Conservation (phyloP, 1,140 invertebrate species). For the Nephila pilipes region DNA sequence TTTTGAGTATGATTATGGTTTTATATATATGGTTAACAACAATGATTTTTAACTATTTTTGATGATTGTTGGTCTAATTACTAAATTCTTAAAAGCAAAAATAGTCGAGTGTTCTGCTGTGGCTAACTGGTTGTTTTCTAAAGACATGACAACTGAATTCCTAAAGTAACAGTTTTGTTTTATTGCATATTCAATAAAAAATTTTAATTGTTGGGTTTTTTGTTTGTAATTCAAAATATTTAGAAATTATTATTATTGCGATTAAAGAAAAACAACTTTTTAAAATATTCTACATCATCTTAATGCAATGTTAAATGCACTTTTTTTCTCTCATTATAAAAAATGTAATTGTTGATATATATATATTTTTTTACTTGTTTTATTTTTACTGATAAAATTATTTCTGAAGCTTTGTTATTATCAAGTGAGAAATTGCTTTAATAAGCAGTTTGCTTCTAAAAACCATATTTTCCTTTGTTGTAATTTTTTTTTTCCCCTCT, state of each 20-base stretch:
- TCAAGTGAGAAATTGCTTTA: no score
- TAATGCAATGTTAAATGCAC: no score
- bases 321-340: no score
- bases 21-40: no score
- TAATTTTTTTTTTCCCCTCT: no score
- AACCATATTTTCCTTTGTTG: no score
- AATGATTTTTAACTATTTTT: slow-evolving; percentile 80
- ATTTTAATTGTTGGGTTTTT: neutral
- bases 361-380: no score
- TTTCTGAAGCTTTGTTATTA: no score
- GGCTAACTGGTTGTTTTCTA: slow-evolving; percentile 99
- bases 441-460: no score
- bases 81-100: slow-evolving; percentile 98
- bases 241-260: neutral
- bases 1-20: neutral
- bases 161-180: slow-evolving; percentile 86
- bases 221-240: neutral
- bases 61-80: slow-evolving; percentile 97
- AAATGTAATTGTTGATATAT: no score
- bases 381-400: no score
- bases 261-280: neutral
- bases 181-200: neutral
- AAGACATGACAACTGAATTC: slow-evolving; percentile 96
- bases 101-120: slow-evolving; percentile 98
- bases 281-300: neutral